Evolutionary conservation across 1,140 invertebrate species (phyloP), one percentile per base, ranked within the genome.

Genomic region (Berghia stephanieae): DNA sequence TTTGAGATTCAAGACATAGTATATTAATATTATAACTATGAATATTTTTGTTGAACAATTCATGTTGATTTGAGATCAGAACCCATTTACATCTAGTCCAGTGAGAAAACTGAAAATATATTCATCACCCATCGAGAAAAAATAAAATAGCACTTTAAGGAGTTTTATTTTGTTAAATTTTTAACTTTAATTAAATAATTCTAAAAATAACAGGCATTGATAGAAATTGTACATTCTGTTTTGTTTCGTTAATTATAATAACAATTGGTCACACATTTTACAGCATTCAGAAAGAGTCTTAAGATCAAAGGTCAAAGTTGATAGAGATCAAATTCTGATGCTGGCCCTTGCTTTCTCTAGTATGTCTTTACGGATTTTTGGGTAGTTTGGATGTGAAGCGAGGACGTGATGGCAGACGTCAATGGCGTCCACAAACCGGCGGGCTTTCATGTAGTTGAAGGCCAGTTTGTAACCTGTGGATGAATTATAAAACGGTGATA

Each of bases 401-500:
- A 98, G 86, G 5, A 99, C 89, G 80, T 94, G 92, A 78, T 97
- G 94, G 78, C 94, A 95, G 1, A 94, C 92, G 84, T 96, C 94
- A 83, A 98, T 95, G 4, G 94, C 93, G 85, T 97, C 95, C 0
- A 96, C 94, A 87, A 94, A 96, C 75, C 94, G 91, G 88, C 97
- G 98, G 2, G 94, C 94, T 88, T 99, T 99, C 87, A 98, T 92
- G 85, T 95, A 94, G 81, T 95, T 95, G 85, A 96, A 96, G 0
- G 96, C 96, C 8, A 99, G 90, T 90, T 97, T 98, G 86, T 96
- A 98, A 0, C 96, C 96, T 92, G 85, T n/a, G n/a, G n/a, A n/a
- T n/a, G n/a, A n/a, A n/a, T n/a, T n/a, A n/a, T n/a, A n/a, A n/a
- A n/a, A n/a, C n/a, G n/a, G n/a, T n/a, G n/a, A n/a, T n/a, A n/a